These are phyloP conservation scores for Poeciliopsis prolifica DNA, from an alignment of 2,113 vertebrate genomes.

Conservation along the genomic window DNA sequence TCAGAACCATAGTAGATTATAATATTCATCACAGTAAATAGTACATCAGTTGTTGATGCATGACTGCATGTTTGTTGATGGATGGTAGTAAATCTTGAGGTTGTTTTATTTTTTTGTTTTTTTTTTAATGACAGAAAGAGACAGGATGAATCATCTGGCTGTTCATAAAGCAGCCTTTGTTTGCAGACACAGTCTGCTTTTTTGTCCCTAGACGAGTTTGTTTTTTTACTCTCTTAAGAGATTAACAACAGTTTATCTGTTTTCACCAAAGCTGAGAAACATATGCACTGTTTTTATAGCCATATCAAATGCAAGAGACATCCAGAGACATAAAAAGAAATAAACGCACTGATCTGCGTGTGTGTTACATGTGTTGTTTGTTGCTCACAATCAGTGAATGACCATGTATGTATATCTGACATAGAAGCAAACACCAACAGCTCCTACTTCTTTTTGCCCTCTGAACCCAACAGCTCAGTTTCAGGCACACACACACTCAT, in stretches of 20 bases:
- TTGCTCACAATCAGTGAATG: constrained; percentile 27
- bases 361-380: constrained; percentile 29
- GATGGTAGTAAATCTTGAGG: not conserved
- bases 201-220: constrained; percentile 14
- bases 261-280: constrained; percentile 9
- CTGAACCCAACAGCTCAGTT: constrained; percentile 71
- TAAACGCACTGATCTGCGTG: not conserved
- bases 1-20: too few relatives aligned
- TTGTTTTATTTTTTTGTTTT: constrained; percentile 6
- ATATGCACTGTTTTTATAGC: not conserved
- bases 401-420: not conserved
- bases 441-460: constrained; percentile 49
- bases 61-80: not conserved
- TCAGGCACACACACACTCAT: constrained; percentile 40
- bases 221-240: not conserved
- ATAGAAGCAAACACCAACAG: constrained; percentile 28
- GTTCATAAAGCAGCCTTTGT: constrained; percentile 34
- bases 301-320: constrained; percentile 2
- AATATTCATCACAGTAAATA: too few relatives aligned
- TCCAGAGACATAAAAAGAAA: not conserved
- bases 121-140: not conserved
- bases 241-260: constrained; percentile 10
- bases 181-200: constrained; percentile 12
- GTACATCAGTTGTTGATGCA: not conserved
- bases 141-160: constrained; percentile 6